A percentile compares a stretch with the other conserved stretches of the same genome.
Evolutionary conservation across 2,797 vertebrate species (phyloP).

Genomic region (Clarias laeviceps): DNA sequence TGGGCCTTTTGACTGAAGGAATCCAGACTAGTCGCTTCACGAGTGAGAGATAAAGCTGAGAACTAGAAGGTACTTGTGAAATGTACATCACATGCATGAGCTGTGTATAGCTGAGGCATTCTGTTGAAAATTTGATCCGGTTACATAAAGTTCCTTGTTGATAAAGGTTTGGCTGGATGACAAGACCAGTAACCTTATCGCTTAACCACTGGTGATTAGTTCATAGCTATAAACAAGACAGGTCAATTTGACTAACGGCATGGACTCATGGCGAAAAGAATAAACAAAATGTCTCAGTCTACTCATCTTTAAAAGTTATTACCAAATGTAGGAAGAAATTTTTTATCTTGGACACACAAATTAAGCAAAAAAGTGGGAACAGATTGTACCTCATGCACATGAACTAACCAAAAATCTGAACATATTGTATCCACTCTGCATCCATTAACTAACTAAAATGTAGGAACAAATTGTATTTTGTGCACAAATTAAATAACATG

Average conservation of each 20-base stretch:
- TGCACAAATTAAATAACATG: no score
- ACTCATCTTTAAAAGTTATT: background rate
- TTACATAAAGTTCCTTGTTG: background rate
- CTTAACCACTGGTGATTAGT: background rate
- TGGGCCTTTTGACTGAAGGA: slow-evolving; percentile 46
- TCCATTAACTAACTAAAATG: no score
- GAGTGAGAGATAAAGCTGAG: slow-evolving; percentile 10
- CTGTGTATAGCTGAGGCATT: background rate
- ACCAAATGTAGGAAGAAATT: no score
- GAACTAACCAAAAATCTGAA: no score
- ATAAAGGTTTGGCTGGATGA: background rate
- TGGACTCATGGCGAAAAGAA: background rate
- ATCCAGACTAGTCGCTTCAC: background rate
- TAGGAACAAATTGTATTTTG: no score
- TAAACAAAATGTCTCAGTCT: background rate
- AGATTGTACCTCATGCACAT: no score
- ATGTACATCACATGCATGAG: background rate
- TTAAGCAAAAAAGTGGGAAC: no score
- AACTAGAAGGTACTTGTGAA: slow-evolving; percentile 38
- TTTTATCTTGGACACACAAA: no score
- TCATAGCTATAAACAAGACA: background rate
- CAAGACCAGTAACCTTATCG: background rate
- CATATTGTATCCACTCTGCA: no score
- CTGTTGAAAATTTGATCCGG: background rate
- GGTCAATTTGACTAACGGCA: background rate